Evolutionary conservation across 2,797 vertebrate genomes (phyloP).

Genomic region (Anniella stebbinsi): DNA sequence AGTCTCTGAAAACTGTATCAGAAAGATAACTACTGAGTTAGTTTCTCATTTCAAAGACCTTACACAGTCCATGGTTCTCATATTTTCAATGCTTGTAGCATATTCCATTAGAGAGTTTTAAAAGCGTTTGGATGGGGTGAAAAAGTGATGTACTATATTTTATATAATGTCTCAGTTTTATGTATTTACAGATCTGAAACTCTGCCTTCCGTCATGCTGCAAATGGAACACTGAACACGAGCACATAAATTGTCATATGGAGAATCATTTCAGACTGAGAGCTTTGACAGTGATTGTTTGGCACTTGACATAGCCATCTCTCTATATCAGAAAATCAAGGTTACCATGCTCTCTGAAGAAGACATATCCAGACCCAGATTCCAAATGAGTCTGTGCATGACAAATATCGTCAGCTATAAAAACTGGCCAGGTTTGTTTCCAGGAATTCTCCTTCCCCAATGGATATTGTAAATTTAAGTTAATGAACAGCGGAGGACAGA

Average conservation of each 20-base stretch:
- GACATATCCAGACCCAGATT: not conserved
- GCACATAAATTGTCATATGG: not conserved
- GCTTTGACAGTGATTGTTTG: too few relatives aligned
- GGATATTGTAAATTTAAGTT: not conserved
- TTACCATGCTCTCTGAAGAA: slow-evolving; percentile 12
- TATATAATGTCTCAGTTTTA: not conserved
- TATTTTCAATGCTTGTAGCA: not conserved
- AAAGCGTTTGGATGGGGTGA: not conserved
- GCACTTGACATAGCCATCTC: slow-evolving; percentile 10
- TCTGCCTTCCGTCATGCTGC: not conserved
- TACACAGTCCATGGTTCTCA: not conserved
- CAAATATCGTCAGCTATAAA: slow-evolving; percentile 19
- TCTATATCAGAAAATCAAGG: slow-evolving; percentile 16
- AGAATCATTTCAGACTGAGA: not conserved
- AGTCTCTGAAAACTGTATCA: not conserved
- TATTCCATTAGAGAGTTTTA: not conserved
- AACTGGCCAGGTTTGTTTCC: not conserved
- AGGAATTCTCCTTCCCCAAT: slow-evolving; percentile 22
- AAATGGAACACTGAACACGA: slow-evolving; percentile 9
- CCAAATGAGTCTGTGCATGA: not conserved
- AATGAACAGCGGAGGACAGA: slow-evolving; percentile 15
- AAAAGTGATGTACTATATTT: not conserved
- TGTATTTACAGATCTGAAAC: not conserved
- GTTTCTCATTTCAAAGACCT: not conserved
- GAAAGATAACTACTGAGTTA: not conserved